Evolutionary conservation across 2,888 invertebrate genomes (phyloP), one percentile per base, ranked within the genome.

Genomic region (Drosophila prolongata): DNA sequence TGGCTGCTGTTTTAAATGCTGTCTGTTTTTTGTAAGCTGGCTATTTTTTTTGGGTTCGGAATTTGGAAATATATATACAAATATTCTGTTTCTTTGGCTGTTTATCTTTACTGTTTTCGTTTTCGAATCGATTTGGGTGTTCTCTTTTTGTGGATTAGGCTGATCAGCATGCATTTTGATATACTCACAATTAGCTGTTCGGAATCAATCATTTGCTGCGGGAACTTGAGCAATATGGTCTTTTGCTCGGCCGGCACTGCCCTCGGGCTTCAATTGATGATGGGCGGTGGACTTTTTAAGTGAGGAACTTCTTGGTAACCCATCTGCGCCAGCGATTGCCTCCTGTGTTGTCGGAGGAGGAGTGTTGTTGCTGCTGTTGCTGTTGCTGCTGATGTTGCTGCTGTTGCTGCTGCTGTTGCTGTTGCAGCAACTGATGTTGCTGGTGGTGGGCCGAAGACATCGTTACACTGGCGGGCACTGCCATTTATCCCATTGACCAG

Each of bases 261-360:
- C 71, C 42, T 77, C 85, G 11, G 81, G 79, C 53, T 87, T 88
- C 16, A 88, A 72, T 4, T 78, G 80, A 11, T 65, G 73, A 46
- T 68, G 56, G 19, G 49, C 64, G 37, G 49, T n/a, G 19, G 86
- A 79, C 46, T 91, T 92, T 66, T 90, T 92, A 38, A 91, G 75
- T 62, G 89, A 92, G 1, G 89, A 90, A 53, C 68, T 79, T 43
- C 91, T 83, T 3, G 9, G 72, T 50, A 40, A 53, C 19, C 47
- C 68, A 37, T 37, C 70, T 50, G 64, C 61, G 6, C 44, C 37
- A 53, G 40, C 19, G 92, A 92, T 52, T 91, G 86, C n/a, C n/a
- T 52, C 92, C 92, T 0, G 92, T 92, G 67, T 92, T 92, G 53
- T 92, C 92, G 3, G 93, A 92, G 27, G 93, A 92, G 14, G 92